Conservation (phyloP, 2,797 vertebrate genomes). For the Pterois miles region DNA sequence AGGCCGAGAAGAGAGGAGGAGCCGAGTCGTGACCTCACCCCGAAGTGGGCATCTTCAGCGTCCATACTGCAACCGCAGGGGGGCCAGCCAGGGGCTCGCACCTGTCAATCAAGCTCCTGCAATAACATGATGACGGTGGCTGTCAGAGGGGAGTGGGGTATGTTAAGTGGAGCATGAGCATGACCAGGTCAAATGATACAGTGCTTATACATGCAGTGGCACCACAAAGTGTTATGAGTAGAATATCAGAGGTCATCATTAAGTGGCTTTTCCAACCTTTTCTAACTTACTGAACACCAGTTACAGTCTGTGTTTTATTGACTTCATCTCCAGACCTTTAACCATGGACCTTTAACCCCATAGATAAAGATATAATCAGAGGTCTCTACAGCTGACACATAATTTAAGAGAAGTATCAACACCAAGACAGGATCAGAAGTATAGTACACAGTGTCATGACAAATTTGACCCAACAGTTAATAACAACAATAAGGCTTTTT, state of each 20-base stretch:
- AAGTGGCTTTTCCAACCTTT: neutral
- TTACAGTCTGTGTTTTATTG: neutral
- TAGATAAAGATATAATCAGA: neutral
- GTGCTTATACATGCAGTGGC: neutral
- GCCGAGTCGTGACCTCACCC: conserved; percentile 64
- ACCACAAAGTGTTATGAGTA: neutral
- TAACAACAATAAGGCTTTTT: neutral
- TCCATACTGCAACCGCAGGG: conserved; percentile 55
- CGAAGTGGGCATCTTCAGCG: conserved; percentile 63
- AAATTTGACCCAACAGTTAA: neutral
- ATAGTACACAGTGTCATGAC: neutral
- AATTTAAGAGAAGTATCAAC: neutral
- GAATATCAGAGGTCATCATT: neutral
- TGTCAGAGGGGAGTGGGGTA: conserved; percentile 13
- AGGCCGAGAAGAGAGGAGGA: conserved; percentile 22
- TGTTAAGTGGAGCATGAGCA: neutral
- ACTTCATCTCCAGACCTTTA: neutral
- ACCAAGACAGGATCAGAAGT: neutral
- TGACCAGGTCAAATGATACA: neutral
- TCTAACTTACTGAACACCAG: neutral
- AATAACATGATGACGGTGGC: conserved; percentile 54
- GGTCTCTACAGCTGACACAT: neutral
- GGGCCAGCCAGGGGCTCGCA: conserved; percentile 17
- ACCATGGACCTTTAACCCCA: neutral
- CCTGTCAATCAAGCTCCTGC: conserved; percentile 66